A percentile compares a stretch with the other conserved stretches of the same genome.
Conservation (phyloP, 2,797 vertebrate genomes). For the Tinamus major region DNA sequence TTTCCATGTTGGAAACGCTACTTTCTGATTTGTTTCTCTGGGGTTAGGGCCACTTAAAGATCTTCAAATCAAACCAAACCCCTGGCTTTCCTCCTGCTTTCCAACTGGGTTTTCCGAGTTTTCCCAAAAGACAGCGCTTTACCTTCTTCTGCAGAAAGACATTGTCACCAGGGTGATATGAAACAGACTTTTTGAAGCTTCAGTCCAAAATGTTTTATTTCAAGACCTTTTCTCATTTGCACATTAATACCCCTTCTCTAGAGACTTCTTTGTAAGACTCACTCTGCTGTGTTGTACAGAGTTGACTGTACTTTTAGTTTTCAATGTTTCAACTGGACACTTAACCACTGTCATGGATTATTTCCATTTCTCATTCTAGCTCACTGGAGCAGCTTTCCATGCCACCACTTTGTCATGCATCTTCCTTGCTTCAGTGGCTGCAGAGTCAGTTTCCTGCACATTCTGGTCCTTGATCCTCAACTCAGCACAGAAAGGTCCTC, state of each 20-base stretch:
- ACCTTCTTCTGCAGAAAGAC: neutral
- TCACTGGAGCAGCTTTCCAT: neutral
- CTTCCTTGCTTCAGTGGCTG: neutral
- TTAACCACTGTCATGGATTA: neutral
- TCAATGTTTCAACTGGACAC: neutral
- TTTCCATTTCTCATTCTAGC: neutral
- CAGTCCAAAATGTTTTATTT: neutral
- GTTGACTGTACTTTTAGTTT: neutral
- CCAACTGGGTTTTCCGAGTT: neutral
- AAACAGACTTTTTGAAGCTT: neutral
- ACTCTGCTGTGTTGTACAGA: neutral
- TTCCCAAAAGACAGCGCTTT: neutral
- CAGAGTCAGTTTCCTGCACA: neutral
- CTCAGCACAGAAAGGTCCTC: neutral
- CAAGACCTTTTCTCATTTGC: neutral
- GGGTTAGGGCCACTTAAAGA: neutral
- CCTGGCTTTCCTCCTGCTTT: neutral
- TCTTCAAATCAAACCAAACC: neutral
- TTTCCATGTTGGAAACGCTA: neutral
- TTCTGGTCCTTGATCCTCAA: neutral
- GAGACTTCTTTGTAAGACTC: neutral
- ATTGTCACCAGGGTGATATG: neutral
- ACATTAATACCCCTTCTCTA: neutral
- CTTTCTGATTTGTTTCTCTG: neutral
- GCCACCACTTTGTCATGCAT: neutral